Base-by-base conservation (phyloP, 2,888 invertebrate species). In the Cosmorhoe ocellata region DNA sequence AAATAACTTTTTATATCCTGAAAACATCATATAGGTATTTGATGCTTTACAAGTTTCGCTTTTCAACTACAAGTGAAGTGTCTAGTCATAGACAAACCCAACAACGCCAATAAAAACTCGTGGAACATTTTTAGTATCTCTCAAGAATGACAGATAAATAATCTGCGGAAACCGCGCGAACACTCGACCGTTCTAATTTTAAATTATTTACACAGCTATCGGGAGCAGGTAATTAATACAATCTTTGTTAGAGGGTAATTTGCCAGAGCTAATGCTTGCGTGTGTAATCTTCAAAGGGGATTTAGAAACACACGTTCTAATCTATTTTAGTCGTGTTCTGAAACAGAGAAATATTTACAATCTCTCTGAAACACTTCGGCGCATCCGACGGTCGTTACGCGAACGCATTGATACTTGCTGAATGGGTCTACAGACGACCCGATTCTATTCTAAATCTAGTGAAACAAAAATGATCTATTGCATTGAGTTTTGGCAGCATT, bases 291-390 rank as follows among this genome's bases (percentile, higher is more conserved):
- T 90, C 90, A 90, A 90, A 90, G 90, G 84, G 81, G 89, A 89
- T 89, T 89, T 89, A 87, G 89, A 82, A 89, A 90, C 90, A 88
- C 83, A 86, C 89, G 89, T 88, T 81, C 89, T 88, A 80, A 81
- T 88, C 89, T 90, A 90, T 90, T 90, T 89, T 79, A 73, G 89
- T 86, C 83, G 79, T 72, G 86, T 88, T 85, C 86, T 79, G 86
- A 87, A 90, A 89, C 89, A 89, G 88, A 86, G 89, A 86, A 90
- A 89, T 90, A 89, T 90, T 90, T 90, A 89, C 90, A 89, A 89
- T 88, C 88, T 84, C 84, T 80, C 81, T 81, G 81, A 79, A 87
- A 83, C 87, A 89, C 90, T 89, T 85, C 87, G 84, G 83, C 90
- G 87, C 88, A 89, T 90, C 90, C 88, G 89, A 86, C 78, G 83